Base-by-base conservation (phyloP, 1,140 invertebrate species). In the Samia ricini region DNA sequence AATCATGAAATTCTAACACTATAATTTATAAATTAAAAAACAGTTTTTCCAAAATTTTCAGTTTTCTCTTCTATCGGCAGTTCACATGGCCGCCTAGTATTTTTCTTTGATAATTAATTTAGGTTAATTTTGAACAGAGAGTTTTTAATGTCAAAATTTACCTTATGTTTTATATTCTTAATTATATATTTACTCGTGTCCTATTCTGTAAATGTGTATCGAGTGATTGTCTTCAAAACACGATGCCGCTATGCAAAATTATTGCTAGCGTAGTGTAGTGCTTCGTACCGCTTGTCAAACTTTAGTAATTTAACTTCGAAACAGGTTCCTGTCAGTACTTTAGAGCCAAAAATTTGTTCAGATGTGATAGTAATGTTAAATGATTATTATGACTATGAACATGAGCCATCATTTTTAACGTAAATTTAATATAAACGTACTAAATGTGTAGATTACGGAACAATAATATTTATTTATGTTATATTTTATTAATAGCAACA, bases 281-380 rank as follows among this genome's bases (percentile, higher is more conserved):
- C 81, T 73, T 79, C 78, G 71, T 74, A 81, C 83, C 78, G 79
- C 83, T 83, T 85, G 85, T 89, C 86, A 84, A 89, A 89, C 86
- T 88, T 89, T 88, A 80, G 79, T 89, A 89, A 89, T 89, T 89
- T 89, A 89, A 89, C 86, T 89, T 89, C 81, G 84, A 84, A 89
- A 84, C 82, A 83, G 81, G 77, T 83, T 86, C 66, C 79, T 78
- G 83, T 74, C 76, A 77, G 81, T 82, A 75, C 67, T 77, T 77
- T 77, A 79, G 74, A 48, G 67, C 70, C 69, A 78, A 78, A 79
- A 80, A 81, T 81, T 88, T 81, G 77, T 80, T 81, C 74, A 33
- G 52, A 24, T 42, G n/a, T 42, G 33, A 42, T 42, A 0, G 33
- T 15, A 42, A 42, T 15, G 15, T 42, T 2, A 12, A 1, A 42